These are phyloP conservation scores for Stichopus chloronotus DNA, from an alignment of 35 echinoderm and acorn worm genomes.

Conservation along the genomic window DNA sequence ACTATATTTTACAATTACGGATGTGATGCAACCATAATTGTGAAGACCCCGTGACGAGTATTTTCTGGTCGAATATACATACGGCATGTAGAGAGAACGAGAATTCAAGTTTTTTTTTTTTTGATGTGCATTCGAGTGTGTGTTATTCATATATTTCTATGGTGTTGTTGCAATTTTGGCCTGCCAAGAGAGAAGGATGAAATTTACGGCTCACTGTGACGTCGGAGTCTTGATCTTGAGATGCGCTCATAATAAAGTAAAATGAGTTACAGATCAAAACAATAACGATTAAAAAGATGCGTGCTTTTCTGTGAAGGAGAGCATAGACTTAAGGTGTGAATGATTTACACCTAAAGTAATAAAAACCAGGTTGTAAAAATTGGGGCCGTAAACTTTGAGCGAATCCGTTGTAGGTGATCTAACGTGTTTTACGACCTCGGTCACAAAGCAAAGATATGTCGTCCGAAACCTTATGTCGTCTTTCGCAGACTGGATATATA, in stretches of 20 bases:
- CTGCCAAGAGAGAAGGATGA: neutral
- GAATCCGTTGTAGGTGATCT: conserved; percentile 58
- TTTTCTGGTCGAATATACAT: too few relatives aligned
- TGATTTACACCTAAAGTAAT: conserved; percentile 63
- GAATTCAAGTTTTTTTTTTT: neutral
- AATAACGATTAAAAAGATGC: conserved; percentile 52
- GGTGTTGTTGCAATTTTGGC: conserved; percentile 9
- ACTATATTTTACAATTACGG: too few relatives aligned
- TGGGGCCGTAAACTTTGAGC: conserved; percentile 35
- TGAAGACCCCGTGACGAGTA: too few relatives aligned
- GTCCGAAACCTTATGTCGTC: neutral
- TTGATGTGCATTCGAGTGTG: too few relatives aligned
- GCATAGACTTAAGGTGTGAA: conserved; percentile 56
- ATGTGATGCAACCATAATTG: too few relatives aligned
- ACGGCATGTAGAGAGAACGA: too few relatives aligned
- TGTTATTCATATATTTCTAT: neutral
- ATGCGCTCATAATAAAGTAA: conserved; percentile 59
- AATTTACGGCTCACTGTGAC: conserved; percentile 40
- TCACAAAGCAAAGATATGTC: conserved; percentile 23
- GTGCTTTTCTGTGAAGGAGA: conserved; percentile 11
- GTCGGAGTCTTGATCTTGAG: conserved; percentile 37
- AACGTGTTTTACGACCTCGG: conserved; percentile 45
- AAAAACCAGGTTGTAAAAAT: conserved; percentile 55
- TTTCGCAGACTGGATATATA: neutral
- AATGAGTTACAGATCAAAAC: conserved; percentile 67